Base-by-base conservation (phyloP, 2,888 invertebrate genomes). In the Callyntrura guangdongensis region DNA sequence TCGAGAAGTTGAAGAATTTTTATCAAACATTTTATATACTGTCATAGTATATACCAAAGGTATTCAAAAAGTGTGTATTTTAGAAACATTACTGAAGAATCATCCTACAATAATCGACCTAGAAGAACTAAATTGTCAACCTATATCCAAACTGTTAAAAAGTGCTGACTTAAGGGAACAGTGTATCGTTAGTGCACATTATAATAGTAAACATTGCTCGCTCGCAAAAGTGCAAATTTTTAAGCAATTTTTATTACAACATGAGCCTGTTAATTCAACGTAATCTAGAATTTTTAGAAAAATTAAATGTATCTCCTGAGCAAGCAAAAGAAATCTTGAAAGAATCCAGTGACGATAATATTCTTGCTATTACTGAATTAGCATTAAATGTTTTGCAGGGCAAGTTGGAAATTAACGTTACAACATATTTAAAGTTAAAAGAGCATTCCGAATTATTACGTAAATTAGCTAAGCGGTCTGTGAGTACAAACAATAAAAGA, bases 41-140 rank as follows among this genome's bases (percentile, higher is more conserved):
- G 17, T 36, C n/a, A 47, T 3, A 6, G 12, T 92, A 1, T 92
- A 89, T 27, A 74, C 90, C 0, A 92, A 92, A 77, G 89, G 91
- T 22, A 0, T 20, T 12, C 22, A 72, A 6, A 91, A 91, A 36
- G 20, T 61, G 1, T 17, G 36, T 9, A n/a, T 84, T 12, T 8
- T 89, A 5, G 1, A 79, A 25, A 12, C 0, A 53, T 20, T 83
- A 53, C 47, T 74, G 14, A 11, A 17, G n/a, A n/a, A n/a, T n/a
- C n/a, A n/a, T n/a, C n/a, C 45, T 9, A 59, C 0, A 5, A 0
- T n/a, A 17, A 22, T 77, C 12, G 27, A 91, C n/a, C 20, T 91
- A 20, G 89, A 91, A 56, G 86, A 91, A 11, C 1, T 69, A 0
- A 72, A 45, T 17, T 85, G 85, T 82, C n/a, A 53, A 20, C 49